phyloP scores from a whole-genome alignment of 1,140 invertebrate genomes.

The Pteromalus puparum region DNA sequence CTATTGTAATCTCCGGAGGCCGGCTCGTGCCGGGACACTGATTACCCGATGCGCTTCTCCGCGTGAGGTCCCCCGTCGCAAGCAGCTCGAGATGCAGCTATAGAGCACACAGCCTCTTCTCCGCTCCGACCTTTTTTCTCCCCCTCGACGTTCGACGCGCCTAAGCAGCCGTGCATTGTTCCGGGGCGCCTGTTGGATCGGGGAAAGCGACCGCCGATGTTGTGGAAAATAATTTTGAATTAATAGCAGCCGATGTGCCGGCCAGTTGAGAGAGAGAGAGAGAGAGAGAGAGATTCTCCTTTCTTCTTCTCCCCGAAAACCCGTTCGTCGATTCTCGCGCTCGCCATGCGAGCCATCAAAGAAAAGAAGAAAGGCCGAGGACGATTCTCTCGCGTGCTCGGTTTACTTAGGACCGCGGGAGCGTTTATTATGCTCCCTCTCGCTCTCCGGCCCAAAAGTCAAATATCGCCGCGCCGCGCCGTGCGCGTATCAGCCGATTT shows the following conservation, averaged over 20 bases:
- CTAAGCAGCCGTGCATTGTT: too few species aligned
- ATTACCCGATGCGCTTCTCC: slow-evolving; percentile 19
- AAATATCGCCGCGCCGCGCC: slow-evolving; percentile 39
- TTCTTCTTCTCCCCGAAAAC: neutral
- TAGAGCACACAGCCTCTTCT: too few species aligned
- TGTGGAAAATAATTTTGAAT: neutral
- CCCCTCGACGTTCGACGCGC: too few species aligned
- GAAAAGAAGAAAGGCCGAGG: neutral
- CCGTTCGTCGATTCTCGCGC: slow-evolving; percentile 3
- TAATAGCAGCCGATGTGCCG: neutral
- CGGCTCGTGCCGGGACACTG: slow-evolving; percentile 15
- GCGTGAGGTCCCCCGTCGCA: too few species aligned
- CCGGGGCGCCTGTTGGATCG: too few species aligned
- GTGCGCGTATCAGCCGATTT: neutral
- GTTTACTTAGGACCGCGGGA: slow-evolving; percentile 50
- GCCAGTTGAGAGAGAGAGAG: neutral
- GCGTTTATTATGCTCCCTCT: slow-evolving; percentile 22
- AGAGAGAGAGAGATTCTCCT: neutral
- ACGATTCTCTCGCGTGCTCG: slow-evolving; percentile 22
- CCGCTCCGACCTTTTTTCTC: too few species aligned
- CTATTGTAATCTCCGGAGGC: slow-evolving; percentile 2
- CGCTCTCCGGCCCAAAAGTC: slow-evolving; percentile 10
- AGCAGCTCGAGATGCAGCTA: too few species aligned
- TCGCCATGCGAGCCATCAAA: neutral
- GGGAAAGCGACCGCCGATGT: too few species aligned